phyloP scores from a whole-genome alignment of 1,140 invertebrate genomes.

The Oncopeltus fasciatus region DNA sequence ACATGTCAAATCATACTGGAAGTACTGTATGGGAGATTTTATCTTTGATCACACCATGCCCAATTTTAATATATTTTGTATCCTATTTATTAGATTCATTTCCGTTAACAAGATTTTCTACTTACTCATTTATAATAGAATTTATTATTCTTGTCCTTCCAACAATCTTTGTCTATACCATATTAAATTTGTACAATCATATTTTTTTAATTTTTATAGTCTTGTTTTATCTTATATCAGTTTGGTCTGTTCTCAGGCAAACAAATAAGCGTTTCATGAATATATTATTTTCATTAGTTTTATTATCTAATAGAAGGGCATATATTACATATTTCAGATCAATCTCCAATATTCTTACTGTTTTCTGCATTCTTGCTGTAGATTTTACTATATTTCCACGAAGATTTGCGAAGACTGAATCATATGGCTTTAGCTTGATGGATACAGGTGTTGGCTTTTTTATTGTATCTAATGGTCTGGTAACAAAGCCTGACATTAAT shows the following conservation, averaged over 20 bases:
- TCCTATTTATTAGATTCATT: background rate
- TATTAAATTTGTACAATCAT: slow-evolving; percentile 1
- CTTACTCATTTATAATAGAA: slow-evolving; percentile 3
- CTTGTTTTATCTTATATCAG: background rate
- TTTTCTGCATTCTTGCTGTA: slow-evolving; percentile 76
- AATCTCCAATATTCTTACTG: slow-evolving; percentile 56
- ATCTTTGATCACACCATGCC: background rate
- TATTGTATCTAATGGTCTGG: slow-evolving; percentile 68
- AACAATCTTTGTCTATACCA: slow-evolving; percentile 14
- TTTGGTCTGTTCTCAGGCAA: background rate
- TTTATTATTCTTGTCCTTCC: slow-evolving; percentile 10
- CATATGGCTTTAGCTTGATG: slow-evolving; percentile 81
- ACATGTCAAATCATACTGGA: slow-evolving; percentile 1
- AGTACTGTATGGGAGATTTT: slow-evolving; percentile 4
- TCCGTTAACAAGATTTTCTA: background rate
- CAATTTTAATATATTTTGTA: background rate
- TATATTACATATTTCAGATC: slow-evolving; percentile 53
- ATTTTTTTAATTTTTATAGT: background rate
- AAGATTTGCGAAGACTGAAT: slow-evolving; percentile 71
- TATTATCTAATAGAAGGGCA: slow-evolving; percentile 29
- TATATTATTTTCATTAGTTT: slow-evolving; percentile 11
- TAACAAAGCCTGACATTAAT: background rate
- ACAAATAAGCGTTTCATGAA: background rate
- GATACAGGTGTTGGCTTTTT: slow-evolving; percentile 86
- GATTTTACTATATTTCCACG: slow-evolving; percentile 80